Evolutionary conservation across 2,113 vertebrate genomes (phyloP), one percentile per base, ranked within the genome.

Genomic region (Vimba vimba): DNA sequence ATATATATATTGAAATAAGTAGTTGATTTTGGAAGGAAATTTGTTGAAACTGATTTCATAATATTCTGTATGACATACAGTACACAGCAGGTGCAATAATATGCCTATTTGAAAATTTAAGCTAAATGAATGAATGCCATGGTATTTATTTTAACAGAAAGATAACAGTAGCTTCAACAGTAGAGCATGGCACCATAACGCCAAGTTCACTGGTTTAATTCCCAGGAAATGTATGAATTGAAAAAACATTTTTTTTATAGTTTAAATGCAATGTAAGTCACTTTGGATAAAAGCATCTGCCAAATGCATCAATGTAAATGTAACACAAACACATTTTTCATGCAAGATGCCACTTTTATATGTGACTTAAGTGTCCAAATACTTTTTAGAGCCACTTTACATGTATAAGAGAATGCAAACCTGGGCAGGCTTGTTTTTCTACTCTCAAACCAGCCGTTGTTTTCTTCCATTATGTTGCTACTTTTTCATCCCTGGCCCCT

Each of bases 371-470:
- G 36, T 43, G 33, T 71, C 3, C 19, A 71, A 71, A 71, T 21
- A 71, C 36, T 21, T 71, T 71, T 39, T 71, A 4, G 21, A 12
- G 21, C 5, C 69, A 6, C 69, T 43, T 73, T 43, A 45, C 11
- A 45, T 73, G 39, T 39, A 78, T 78, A 57, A 5, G 11, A 59
- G 76, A 11, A 21, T 79, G 52, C 55, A 59, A 39, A 55, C 17
- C 75, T 21, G 9, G 47, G 1, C 2, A 3, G 47, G 0, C 52
- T 2, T 33, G 10, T 60, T n/a, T 59, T 60, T 60, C 30, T 36
- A 79, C 30, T 57, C 33, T 79, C 45, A 79, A 39, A 59, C 21
- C 52, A 79, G 76, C 21, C 4, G 55, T 39, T 79, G 55, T 39
- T 79, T 36, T 79, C 55, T 79, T 79, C 50, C 55, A 60, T 79